A percentile compares a stretch with the other conserved stretches of the same genome.
Conservation (phyloP, 2,113 vertebrate species). For the Heterotis niloticus region DNA sequence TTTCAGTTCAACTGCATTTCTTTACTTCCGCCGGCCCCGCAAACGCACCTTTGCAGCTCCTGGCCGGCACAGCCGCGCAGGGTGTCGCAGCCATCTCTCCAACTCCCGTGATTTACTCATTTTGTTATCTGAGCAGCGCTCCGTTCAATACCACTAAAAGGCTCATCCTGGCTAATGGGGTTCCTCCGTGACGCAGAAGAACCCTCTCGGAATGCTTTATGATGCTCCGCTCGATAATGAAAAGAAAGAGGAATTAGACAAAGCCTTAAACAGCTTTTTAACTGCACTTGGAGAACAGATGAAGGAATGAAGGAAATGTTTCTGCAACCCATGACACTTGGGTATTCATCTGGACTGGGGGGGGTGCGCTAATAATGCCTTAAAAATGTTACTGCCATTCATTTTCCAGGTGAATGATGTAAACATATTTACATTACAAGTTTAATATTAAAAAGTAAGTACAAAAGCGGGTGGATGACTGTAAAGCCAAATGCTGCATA, state of each 20-base stretch:
- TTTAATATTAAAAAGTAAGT: neutral
- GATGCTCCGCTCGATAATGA: constrained; percentile 45
- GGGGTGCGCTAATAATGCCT: no score
- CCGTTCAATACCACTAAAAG: constrained; percentile 68
- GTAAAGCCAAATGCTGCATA: neutral
- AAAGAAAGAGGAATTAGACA: constrained; percentile 48
- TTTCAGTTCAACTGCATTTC: neutral
- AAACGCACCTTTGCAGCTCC: neutral
- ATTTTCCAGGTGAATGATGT: no score
- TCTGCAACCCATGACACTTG: neutral
- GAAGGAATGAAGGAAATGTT: neutral
- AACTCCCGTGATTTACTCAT: constrained; percentile 56
- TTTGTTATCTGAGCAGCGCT: constrained; percentile 46
- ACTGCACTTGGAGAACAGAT: neutral
- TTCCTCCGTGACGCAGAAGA: constrained; percentile 60
- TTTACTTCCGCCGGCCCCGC: neutral
- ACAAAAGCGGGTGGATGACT: neutral
- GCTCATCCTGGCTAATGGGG: constrained; percentile 64
- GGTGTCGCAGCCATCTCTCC: constrained; percentile 44
- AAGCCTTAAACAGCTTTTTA: constrained; percentile 43
- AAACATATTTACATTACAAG: no score
- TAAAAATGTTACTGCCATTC: no score
- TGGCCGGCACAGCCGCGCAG: constrained; percentile 23
- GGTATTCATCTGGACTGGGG: no score
- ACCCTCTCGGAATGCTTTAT: constrained; percentile 35